Evolutionary conservation across 2,888 invertebrate genomes (phyloP).

Genomic region (Norana najaformis): DNA sequence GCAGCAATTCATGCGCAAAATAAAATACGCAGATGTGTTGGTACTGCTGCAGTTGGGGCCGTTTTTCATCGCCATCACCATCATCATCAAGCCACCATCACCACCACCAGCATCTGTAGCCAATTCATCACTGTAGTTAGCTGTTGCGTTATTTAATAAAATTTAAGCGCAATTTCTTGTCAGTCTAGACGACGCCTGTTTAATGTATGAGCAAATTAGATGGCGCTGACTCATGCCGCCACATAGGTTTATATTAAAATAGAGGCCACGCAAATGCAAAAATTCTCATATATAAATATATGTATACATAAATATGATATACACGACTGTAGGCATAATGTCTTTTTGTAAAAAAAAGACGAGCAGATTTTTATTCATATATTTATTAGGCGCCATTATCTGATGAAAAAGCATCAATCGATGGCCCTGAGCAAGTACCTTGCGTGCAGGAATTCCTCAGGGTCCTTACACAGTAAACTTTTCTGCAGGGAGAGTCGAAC

Average conservation of each 20-base stretch:
- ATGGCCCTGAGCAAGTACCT: too few relatives aligned
- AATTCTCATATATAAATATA: not conserved
- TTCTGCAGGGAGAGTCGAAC: too few relatives aligned
- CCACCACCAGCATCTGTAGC: not conserved
- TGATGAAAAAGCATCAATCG: too few relatives aligned
- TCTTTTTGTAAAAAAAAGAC: too few relatives aligned
- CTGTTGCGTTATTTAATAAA: not conserved
- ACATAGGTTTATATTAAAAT: too few relatives aligned
- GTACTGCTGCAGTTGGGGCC: not conserved
- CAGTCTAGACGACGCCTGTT: too few relatives aligned
- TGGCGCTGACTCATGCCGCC: too few relatives aligned
- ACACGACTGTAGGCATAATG: too few relatives aligned
- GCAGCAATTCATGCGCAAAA: not conserved
- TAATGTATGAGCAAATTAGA: not conserved
- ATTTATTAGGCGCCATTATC: too few relatives aligned
- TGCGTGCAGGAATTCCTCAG: too few relatives aligned
- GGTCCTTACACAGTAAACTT: too few relatives aligned
- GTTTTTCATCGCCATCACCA: not conserved
- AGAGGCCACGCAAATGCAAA: not conserved
- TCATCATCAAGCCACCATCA: not conserved
- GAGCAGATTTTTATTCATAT: too few relatives aligned
- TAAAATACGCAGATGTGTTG: not conserved
- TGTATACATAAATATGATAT: not conserved
- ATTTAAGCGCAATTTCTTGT: not conserved
- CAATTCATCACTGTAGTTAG: not conserved